Evolutionary conservation across 2,888 invertebrate species (phyloP).

Genomic region (Sialis lutaria): DNA sequence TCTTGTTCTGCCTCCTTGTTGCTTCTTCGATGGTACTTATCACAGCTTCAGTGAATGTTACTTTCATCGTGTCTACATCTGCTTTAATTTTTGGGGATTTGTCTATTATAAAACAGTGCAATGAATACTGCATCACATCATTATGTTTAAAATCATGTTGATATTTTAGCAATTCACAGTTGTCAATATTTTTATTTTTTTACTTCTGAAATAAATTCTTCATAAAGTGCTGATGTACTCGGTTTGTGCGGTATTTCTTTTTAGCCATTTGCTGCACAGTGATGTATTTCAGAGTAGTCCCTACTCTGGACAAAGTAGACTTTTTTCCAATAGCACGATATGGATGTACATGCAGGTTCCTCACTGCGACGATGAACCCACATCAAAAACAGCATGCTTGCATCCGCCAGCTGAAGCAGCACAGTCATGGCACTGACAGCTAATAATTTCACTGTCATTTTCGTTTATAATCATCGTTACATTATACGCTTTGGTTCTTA

Average conservation of each 20-base stretch:
- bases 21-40: constrained; percentile 8
- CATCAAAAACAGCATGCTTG: constrained; percentile 9
- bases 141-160: constrained; percentile 6
- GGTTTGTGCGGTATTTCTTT: constrained; percentile 10
- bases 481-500: constrained; percentile 6
- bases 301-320: constrained; percentile 5
- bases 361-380: constrained; percentile 10
- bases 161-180: constrained; percentile 11
- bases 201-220: constrained; percentile 8
- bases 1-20: constrained; percentile 9
- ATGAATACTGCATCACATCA: constrained; percentile 2
- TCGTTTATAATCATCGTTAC: constrained; percentile 7
- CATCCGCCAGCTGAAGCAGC: constrained; percentile 7
- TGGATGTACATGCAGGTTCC: constrained; percentile 6
- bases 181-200: constrained; percentile 10
- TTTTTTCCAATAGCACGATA: constrained; percentile 9
- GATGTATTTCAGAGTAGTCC: background rate
- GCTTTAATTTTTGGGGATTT: background rate
- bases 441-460: constrained; percentile 4
- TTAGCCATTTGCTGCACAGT: too few species aligned
- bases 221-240: constrained; percentile 7
- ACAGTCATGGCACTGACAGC: background rate
- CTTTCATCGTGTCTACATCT: constrained; percentile 3
- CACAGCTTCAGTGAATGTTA: constrained; percentile 5
- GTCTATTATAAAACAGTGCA: constrained; percentile 2